phyloP scores from a whole-genome alignment of 2,113 vertebrate genomes.

The Dinomys branickii region DNA sequence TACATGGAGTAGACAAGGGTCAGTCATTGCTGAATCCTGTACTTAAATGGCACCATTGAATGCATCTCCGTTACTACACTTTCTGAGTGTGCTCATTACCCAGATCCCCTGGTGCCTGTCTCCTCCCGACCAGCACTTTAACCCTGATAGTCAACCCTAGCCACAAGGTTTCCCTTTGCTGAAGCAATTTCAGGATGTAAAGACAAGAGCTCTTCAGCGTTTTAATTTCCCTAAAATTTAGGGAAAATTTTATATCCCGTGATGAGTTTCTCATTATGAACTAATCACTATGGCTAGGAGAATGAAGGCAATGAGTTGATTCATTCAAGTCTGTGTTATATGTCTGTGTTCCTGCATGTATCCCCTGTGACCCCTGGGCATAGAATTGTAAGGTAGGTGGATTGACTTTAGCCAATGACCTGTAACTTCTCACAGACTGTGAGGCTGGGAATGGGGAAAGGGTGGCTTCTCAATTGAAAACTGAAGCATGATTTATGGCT shows the following conservation, averaged over 20 bases:
- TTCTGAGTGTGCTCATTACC: background rate
- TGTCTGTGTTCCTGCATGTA: no score
- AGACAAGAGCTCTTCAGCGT: background rate
- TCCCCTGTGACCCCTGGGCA: no score
- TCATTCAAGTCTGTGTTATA: background rate
- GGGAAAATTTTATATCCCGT: background rate
- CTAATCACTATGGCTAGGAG: background rate
- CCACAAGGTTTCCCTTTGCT: background rate
- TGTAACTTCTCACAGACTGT: background rate
- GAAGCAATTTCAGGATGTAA: background rate
- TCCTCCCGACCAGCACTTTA: background rate
- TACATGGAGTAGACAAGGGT: background rate
- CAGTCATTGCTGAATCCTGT: background rate
- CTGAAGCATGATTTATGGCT: background rate
- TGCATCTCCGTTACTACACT: background rate
- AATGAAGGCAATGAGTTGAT: background rate
- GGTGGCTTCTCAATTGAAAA: background rate
- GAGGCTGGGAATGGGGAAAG: background rate
- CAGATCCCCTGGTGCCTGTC: background rate
- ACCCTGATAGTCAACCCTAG: background rate
- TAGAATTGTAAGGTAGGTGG: background rate
- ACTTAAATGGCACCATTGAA: background rate
- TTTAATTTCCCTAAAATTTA: background rate
- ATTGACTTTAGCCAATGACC: background rate
- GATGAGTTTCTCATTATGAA: background rate